Conservation (phyloP, 2,888 invertebrate species). For the Morpho helenor region DNA sequence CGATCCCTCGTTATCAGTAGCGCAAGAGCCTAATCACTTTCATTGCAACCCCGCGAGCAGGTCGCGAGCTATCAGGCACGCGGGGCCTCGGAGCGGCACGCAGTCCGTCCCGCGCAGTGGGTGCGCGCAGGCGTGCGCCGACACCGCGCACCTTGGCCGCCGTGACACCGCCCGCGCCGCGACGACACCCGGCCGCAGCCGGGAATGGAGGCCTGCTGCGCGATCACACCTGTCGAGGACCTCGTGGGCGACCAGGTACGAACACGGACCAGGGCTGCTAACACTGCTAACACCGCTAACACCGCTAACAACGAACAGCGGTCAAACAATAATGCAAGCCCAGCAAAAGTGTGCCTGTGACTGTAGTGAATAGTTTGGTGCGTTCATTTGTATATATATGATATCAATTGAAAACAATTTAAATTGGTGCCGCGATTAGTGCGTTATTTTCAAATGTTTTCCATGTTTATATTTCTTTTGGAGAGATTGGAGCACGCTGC, state of each 20-base stretch:
- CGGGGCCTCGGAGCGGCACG: constrained; percentile 31
- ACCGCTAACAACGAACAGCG: neutral
- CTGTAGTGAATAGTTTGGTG: constrained; percentile 19
- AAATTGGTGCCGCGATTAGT: constrained; percentile 12
- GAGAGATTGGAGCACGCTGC: no score
- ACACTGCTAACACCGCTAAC: neutral
- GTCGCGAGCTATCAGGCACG: constrained; percentile 57
- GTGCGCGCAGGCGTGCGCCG: constrained; percentile 41
- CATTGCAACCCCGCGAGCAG: constrained; percentile 70
- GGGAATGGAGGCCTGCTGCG: constrained; percentile 75
- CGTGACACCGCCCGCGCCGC: constrained; percentile 31
- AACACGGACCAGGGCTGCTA: constrained; percentile 9
- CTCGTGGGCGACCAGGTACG: constrained; percentile 75
- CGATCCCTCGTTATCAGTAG: constrained; percentile 69
- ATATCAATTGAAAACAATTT: constrained; percentile 15
- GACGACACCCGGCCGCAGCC: constrained; percentile 54
- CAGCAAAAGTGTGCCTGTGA: constrained; percentile 18
- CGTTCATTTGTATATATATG: constrained; percentile 13
- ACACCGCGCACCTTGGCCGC: constrained; percentile 26
- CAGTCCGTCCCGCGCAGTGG: constrained; percentile 37
- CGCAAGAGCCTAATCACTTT: constrained; percentile 71
- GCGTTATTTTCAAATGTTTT: constrained; percentile 3
- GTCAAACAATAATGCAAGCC: constrained; percentile 7
- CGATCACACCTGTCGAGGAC: constrained; percentile 70
- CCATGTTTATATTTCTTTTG: neutral